phyloP scores from a whole-genome alignment of 2,888 invertebrate species.

The Lycaena phlaeas region DNA sequence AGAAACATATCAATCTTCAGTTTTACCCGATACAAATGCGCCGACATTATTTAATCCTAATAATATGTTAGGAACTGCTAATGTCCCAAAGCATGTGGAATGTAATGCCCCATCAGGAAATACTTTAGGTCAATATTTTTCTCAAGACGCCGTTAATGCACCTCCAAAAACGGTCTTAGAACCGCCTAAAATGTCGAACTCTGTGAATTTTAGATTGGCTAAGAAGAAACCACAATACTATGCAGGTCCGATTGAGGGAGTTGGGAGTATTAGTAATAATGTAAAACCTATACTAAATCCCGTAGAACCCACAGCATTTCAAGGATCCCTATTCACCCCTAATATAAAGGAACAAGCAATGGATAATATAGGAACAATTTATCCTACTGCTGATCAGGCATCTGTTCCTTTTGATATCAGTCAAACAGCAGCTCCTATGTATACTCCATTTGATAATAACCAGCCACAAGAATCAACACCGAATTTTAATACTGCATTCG shows the following conservation, averaged over 20 bases:
- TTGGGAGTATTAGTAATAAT: slow-evolving; percentile 53
- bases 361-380: slow-evolving; percentile 22
- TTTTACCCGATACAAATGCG: slow-evolving; percentile 12
- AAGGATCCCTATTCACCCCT: slow-evolving; percentile 46
- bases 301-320: slow-evolving; percentile 30
- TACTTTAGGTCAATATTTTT: slow-evolving; percentile 8
- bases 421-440: slow-evolving; percentile 17
- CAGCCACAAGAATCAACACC: slow-evolving; percentile 21
- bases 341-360: slow-evolving; percentile 20
- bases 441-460: slow-evolving; percentile 21
- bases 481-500: slow-evolving; percentile 44
- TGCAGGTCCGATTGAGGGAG: slow-evolving; percentile 59
- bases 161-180: slow-evolving; percentile 33
- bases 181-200: slow-evolving; percentile 48
- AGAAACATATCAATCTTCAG: neutral
- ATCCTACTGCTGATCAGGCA: slow-evolving; percentile 12
- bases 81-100: neutral
- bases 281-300: slow-evolving; percentile 43
- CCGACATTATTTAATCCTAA: slow-evolving; percentile 27
- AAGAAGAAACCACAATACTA: slow-evolving; percentile 64
- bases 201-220: slow-evolving; percentile 46
- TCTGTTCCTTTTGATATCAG: slow-evolving; percentile 26
- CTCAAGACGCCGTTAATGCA: slow-evolving; percentile 20
- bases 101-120: neutral
- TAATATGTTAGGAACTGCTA: neutral